Percentiles rank a stretch among this genome's conserved stretches.
Evolutionary conservation across 2,113 vertebrate species (phyloP).

Genomic region (Telmatochromis sp.): DNA sequence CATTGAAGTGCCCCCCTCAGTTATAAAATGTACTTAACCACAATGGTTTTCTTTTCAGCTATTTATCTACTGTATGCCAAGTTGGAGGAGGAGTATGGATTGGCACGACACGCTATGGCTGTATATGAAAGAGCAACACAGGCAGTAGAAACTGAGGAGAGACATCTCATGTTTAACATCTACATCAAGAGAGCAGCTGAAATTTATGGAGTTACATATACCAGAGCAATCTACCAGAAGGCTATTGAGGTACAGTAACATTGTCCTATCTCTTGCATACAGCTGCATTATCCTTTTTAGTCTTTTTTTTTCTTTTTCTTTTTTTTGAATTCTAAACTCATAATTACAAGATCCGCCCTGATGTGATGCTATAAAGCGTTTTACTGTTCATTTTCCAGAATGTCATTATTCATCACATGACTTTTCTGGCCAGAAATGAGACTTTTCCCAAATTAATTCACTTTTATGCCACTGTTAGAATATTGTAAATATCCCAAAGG

Average conservation of each 20-base stretch:
- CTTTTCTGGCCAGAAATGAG: not conserved
- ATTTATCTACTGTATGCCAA: slow-evolving; percentile 87
- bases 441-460: not conserved
- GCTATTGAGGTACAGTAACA: slow-evolving; percentile 79
- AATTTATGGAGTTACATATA: slow-evolving; percentile 91
- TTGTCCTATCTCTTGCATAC: not conserved
- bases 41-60: slow-evolving; percentile 54
- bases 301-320: fast-evolving
- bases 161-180: slow-evolving; percentile 92
- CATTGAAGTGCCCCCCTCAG: not conserved
- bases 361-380: not conserved
- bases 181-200: slow-evolving; percentile 90
- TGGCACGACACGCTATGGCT: slow-evolving; percentile 90
- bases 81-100: slow-evolving; percentile 86
- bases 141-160: slow-evolving; percentile 79
- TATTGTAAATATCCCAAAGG: not conserved
- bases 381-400: not conserved
- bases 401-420: not conserved
- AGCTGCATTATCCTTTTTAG: not conserved
- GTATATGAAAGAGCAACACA: slow-evolving; percentile 87
- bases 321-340: not conserved
- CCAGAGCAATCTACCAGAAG: slow-evolving; percentile 87
- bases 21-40: not conserved
- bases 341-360: not conserved
- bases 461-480: not conserved